These are phyloP conservation scores for Dolichallabes microphthalmus DNA, from an alignment of 2,113 vertebrate genomes.

Conservation along the genomic window DNA sequence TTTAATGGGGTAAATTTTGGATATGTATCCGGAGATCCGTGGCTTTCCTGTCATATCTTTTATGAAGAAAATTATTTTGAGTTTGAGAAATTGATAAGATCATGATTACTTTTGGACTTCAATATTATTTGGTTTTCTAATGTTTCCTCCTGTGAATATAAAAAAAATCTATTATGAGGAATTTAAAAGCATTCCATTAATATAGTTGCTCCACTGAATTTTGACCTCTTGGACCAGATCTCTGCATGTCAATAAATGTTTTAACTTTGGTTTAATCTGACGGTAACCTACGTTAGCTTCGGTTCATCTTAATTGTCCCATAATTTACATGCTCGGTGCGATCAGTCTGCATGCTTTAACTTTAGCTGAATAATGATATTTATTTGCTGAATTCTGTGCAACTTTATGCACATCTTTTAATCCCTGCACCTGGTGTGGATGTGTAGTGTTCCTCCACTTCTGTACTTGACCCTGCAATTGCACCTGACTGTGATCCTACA, in stretches of 20 bases:
- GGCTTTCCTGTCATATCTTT: not conserved
- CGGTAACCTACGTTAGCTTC: not conserved
- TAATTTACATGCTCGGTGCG: not conserved
- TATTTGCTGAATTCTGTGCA: conserved; percentile 35
- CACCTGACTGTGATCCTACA: not conserved
- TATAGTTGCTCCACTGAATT: not conserved
- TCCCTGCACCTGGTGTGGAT: conserved; percentile 25
- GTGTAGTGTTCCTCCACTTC: conserved; percentile 31
- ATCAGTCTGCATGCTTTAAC: conserved; percentile 11
- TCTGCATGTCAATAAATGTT: not conserved
- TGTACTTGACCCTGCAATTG: not conserved
- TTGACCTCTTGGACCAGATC: not conserved
- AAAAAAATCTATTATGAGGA: not conserved
- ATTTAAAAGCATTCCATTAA: not conserved
- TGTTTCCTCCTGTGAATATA: not conserved
- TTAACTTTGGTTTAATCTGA: not conserved
- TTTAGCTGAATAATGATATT: conserved; percentile 17
- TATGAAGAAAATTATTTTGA: not conserved
- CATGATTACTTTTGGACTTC: no score
- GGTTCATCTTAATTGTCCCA: not conserved
- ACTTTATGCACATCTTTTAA: conserved; percentile 25
- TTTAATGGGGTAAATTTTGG: not conserved
- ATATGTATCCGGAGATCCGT: not conserved
- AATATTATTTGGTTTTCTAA: not conserved
- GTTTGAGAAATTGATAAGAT: not conserved